phyloP scores from a whole-genome alignment of 2,113 vertebrate genomes.

The Puntigrus tetrazona region DNA sequence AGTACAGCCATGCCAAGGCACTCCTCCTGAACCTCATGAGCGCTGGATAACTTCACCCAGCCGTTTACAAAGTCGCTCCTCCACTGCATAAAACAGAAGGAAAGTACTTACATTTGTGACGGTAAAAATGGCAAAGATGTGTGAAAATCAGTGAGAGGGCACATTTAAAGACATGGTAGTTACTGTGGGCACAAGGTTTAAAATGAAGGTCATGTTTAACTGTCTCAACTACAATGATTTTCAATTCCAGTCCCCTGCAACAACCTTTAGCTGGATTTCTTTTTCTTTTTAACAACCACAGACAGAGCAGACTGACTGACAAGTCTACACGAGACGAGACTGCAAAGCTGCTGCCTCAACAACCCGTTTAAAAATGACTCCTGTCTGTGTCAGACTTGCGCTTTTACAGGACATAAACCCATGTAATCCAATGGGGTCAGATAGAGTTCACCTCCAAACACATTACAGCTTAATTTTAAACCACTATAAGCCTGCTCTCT shows the following conservation, averaged over 20 bases:
- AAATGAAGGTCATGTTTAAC: neutral
- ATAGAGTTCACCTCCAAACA: slow-evolving; percentile 18
- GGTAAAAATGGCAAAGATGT: neutral
- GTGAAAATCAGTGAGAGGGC: neutral
- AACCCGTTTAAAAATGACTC: neutral
- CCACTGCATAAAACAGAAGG: slow-evolving; percentile 76
- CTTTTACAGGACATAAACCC: slow-evolving; percentile 17
- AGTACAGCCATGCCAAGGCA: slow-evolving; percentile 96
- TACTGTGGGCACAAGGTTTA: neutral
- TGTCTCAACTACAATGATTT: too few species aligned
- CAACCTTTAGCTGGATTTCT: too few species aligned
- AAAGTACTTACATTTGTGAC: neutral
- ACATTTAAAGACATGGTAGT: neutral
- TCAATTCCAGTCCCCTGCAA: too few species aligned
- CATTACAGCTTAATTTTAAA: slow-evolving; percentile 39
- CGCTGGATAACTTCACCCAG: slow-evolving; percentile 83
- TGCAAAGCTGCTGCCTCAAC: slow-evolving; percentile 12
- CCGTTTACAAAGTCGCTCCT: slow-evolving; percentile 89
- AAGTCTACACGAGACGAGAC: neutral
- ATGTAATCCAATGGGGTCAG: slow-evolving; percentile 22
- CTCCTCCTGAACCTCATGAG: slow-evolving; percentile 93
- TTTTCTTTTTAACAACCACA: too few species aligned
- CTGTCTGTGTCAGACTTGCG: neutral
- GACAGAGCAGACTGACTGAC: neutral
- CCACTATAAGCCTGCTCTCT: neutral